Evolutionary conservation across 2,888 invertebrate species (phyloP), one percentile per base, ranked within the genome.

Genomic region (Ariolimax columbianus): DNA sequence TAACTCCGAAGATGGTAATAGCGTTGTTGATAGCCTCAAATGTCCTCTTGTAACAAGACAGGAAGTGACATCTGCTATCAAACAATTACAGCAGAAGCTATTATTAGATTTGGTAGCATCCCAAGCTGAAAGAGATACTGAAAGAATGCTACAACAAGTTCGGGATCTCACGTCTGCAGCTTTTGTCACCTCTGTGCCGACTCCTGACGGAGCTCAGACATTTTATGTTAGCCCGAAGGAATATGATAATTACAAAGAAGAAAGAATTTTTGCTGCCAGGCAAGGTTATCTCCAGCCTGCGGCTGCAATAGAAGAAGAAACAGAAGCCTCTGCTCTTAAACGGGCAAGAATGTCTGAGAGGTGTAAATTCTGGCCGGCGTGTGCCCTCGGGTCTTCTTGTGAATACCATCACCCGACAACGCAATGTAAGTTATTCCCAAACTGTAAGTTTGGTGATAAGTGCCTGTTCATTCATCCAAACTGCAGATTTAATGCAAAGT

Each of bases 391-490:
- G 33, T 92, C 93, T 81, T 84, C 90, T 11, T 95, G 95, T 90
- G 89, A 89, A 40, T 95, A 92, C 88, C 91, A 94, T 86, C 95
- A 95, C 90, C 95, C 95, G 7, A 93, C 93, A 30, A 88, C 91
- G 51, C 94, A 94, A 55, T 96, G 96, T 95, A 95, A 95, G 89
- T 93, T 92, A 82, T 95, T 95, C 91, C 95, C 95, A 6, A 96
- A 96, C 89, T 99, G 99, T 94, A 97, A 97, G 91, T 99, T 96
- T 95, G 98, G 98, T 6, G 92, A 97, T 70, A 96, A 96, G 91
- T 99, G 99, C 94, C 95, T 97, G 85, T 99, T 97, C 95, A 95
- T 97, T 68, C 99, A 99, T 95, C 99, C 99, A 1, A 96, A 96
- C 90, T 99, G 99, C 95, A 97, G 97, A 95, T 99, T 97, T 95